Evolutionary conservation across 2,797 vertebrate genomes (phyloP).

Genomic region (Acanthopagrus latus): DNA sequence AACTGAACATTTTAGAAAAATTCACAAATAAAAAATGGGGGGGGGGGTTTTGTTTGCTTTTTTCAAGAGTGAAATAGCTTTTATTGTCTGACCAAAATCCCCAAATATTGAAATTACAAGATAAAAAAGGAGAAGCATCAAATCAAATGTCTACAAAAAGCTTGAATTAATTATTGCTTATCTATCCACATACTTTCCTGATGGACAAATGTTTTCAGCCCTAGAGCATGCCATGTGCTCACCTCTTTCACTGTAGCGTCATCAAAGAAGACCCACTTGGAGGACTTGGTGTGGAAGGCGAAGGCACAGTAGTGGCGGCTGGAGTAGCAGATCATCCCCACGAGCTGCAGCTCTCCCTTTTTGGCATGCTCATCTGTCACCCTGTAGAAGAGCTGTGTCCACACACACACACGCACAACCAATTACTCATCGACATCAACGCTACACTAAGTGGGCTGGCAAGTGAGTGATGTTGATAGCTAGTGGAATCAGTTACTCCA

Average conservation of each 20-base stretch:
- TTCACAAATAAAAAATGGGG: neutral
- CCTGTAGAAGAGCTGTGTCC: constrained; percentile 92
- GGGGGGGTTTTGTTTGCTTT: too few species aligned
- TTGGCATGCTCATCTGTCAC: constrained; percentile 97
- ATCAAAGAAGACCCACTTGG: constrained; percentile 98
- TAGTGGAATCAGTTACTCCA: constrained; percentile 48
- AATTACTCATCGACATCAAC: constrained; percentile 40
- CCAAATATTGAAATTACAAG: neutral
- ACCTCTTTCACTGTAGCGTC: constrained; percentile 99
- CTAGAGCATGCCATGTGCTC: constrained; percentile 7
- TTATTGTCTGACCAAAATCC: neutral
- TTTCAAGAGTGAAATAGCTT: too few species aligned
- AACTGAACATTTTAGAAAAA: neutral
- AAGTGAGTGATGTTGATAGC: constrained; percentile 53
- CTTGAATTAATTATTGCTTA: neutral
- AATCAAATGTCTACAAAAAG: neutral
- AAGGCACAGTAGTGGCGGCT: constrained; percentile 98
- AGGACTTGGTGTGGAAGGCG: constrained; percentile 95
- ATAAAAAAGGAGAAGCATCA: neutral
- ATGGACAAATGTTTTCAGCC: neutral
- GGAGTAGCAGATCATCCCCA: constrained; percentile 97
- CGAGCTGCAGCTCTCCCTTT: constrained; percentile 92
- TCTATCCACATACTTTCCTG: neutral
- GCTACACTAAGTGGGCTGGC: constrained; percentile 36
- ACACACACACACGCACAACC: constrained; percentile 21